Evolutionary conservation across 2,113 vertebrate genomes (phyloP).

Genomic region (Carettochelys insculpta): DNA sequence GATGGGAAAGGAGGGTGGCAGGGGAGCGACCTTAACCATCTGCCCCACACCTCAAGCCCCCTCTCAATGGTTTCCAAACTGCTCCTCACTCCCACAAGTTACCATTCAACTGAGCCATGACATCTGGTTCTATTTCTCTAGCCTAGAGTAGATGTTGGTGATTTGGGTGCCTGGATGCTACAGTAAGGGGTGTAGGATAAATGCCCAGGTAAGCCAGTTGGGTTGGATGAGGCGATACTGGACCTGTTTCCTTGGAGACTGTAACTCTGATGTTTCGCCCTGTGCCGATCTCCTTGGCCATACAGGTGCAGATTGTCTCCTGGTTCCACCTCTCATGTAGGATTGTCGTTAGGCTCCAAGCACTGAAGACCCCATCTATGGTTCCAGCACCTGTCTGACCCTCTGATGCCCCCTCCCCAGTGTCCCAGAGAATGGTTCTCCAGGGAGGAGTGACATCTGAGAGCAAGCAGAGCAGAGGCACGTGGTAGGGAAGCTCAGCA

Average conservation of each 20-base stretch:
- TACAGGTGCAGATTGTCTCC: not conserved
- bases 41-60: not conserved
- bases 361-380: accelerated
- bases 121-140: not conserved
- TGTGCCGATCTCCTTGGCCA: accelerated
- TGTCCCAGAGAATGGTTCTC: not conserved
- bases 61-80: not conserved
- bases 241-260: not conserved
- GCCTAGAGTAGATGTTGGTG: not conserved
- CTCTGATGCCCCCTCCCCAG: accelerated
- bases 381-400: accelerated
- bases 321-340: accelerated
- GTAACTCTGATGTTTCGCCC: accelerated
- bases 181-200: not conserved
- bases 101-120: not conserved
- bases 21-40: not conserved
- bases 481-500: accelerated
- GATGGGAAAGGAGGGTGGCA: not conserved
- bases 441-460: not conserved
- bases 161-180: not conserved
- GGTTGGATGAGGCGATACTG: not conserved
- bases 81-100: not conserved
- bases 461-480: not conserved
- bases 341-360: not conserved
- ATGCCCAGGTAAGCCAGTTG: not conserved